These are phyloP conservation scores for Cyphomyrus plagiostoma DNA, from an alignment of 2,113 vertebrate genomes.

Conservation along the genomic window DNA sequence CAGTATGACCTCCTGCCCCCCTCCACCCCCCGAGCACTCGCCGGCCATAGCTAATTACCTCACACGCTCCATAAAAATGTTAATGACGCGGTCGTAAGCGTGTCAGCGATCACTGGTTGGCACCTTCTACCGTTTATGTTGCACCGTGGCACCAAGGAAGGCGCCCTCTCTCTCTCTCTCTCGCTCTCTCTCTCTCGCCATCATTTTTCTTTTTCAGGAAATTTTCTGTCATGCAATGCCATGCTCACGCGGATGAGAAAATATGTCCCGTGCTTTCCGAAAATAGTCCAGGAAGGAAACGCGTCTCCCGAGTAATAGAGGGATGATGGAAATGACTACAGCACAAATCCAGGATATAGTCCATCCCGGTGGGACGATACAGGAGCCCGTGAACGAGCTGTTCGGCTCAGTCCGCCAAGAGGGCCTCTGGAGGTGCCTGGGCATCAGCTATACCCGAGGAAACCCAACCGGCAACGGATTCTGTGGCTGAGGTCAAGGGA, in stretches of 20 bases:
- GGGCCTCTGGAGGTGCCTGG: background rate
- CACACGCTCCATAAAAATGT: background rate
- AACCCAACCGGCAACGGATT: background rate
- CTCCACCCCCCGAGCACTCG: background rate
- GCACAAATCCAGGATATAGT: conserved; percentile 12
- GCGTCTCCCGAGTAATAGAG: background rate
- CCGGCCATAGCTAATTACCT: background rate
- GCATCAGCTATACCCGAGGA: background rate
- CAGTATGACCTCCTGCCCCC: background rate
- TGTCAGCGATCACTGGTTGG: background rate
- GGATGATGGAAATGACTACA: conserved; percentile 12
- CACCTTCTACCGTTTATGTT: background rate
- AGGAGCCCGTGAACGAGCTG: background rate
- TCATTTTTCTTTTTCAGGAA: background rate
- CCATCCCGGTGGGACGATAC: background rate
- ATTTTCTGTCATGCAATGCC: conserved; percentile 14
- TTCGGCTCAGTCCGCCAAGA: background rate
- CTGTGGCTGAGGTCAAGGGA: background rate
- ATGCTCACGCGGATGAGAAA: background rate
- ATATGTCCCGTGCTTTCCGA: background rate
- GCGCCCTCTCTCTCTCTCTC: background rate
- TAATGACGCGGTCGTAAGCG: background rate
- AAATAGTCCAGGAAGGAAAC: conserved; percentile 11
- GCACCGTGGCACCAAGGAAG: background rate
- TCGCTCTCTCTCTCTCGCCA: no score